These are phyloP conservation scores for Mylabris sibirica DNA, from an alignment of 2,888 invertebrate species.

Conservation along the genomic window DNA sequence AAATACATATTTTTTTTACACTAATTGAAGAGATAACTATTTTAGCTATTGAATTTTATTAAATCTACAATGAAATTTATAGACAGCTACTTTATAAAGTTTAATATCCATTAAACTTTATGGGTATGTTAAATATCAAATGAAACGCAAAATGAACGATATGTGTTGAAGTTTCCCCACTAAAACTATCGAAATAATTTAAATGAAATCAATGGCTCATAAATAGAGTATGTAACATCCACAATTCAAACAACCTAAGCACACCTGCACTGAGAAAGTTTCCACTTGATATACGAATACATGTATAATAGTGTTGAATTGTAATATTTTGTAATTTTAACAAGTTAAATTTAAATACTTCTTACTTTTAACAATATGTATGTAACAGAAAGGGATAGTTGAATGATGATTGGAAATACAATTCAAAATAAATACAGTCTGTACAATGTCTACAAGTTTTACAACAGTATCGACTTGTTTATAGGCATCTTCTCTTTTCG, in stretches of 20 bases:
- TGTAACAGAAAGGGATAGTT: constrained; percentile 13
- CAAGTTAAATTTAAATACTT: not conserved
- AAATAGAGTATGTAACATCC: constrained; percentile 24
- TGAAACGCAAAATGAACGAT: not conserved
- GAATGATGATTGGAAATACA: not conserved
- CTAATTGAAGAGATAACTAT: too few relatives aligned
- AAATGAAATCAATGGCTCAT: constrained; percentile 31
- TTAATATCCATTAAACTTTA: not conserved
- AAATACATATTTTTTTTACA: not conserved
- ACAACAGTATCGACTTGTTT: constrained; percentile 46
- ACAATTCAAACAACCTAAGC: constrained; percentile 14
- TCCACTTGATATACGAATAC: not conserved
- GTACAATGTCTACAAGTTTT: constrained; percentile 44
- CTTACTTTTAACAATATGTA: not conserved
- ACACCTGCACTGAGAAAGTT: constrained; percentile 28
- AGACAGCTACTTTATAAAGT: not conserved
- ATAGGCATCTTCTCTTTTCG: constrained; percentile 35
- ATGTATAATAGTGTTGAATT: not conserved
- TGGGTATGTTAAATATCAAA: not conserved
- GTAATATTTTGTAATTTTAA: not conserved
- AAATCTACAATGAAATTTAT: not conserved
- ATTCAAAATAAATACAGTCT: constrained; percentile 6
- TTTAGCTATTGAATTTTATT: not conserved
- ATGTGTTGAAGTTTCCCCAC: not conserved
- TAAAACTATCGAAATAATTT: constrained; percentile 20